Evolutionary conservation across 2,797 vertebrate genomes (phyloP).

Genomic region (Monodelphis domestica): DNA sequence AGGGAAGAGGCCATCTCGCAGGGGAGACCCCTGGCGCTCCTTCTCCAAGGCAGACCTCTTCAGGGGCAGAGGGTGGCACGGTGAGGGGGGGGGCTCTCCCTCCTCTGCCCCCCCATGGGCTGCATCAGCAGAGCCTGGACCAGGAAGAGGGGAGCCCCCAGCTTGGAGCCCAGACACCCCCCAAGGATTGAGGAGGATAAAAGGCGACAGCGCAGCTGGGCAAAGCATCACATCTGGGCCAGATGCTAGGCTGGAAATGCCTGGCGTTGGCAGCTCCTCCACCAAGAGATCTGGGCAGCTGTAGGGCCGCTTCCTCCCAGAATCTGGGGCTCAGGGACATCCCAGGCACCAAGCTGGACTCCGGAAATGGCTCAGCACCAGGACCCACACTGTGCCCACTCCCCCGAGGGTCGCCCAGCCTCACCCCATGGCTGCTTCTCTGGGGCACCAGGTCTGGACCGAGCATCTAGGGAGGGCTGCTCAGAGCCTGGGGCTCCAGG

Average conservation of each 20-base stretch:
- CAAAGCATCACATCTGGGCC: neutral
- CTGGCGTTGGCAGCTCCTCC: neutral
- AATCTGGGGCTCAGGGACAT: neutral
- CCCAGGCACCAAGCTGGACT: neutral
- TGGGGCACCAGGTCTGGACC: no score
- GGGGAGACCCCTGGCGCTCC: neutral
- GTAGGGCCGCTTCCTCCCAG: neutral
- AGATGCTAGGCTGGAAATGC: neutral
- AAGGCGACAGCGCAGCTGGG: neutral
- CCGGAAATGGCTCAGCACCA: neutral
- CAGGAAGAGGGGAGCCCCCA: neutral
- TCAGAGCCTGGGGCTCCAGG: neutral
- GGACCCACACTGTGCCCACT: neutral
- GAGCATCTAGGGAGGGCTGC: neutral
- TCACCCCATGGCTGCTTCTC: neutral
- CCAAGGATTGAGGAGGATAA: neutral
- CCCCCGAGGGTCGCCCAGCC: neutral
- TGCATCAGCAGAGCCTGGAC: neutral
- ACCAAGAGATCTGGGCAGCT: neutral
- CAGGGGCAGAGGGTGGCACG: neutral
- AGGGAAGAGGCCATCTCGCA: neutral
- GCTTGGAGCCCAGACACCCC: neutral
- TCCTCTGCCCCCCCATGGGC: neutral
- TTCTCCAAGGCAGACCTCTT: neutral
- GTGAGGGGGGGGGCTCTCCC: neutral